Conservation (phyloP, 1,140 invertebrate genomes). For the Drosophila tsacasi region DNA sequence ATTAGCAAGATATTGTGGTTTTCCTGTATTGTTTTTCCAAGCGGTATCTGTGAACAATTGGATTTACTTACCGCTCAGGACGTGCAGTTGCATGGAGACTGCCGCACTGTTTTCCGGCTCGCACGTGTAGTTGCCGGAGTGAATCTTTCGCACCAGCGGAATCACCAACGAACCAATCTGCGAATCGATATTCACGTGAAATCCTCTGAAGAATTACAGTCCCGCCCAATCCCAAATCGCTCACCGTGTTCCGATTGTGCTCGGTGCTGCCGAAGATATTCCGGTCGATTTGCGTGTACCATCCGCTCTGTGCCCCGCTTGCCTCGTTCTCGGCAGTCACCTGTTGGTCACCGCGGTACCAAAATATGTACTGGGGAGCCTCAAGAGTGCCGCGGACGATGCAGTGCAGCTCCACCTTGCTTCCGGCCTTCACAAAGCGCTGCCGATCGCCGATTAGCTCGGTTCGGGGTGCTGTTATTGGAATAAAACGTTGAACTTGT, state of each 20-base stretch:
- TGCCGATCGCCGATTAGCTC: conserved; percentile 87
- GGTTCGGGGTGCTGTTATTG: conserved; percentile 86
- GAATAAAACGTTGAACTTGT: neutral
- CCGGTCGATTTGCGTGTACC: conserved; percentile 76
- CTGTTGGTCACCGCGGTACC: conserved; percentile 89
- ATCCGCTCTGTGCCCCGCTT: conserved; percentile 38
- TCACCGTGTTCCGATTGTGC: conserved; percentile 69
- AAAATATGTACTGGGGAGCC: conserved; percentile 87
- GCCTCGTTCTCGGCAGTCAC: conserved; percentile 69
- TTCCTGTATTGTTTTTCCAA: neutral
- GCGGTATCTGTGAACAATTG: neutral
- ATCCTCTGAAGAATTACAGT: neutral
- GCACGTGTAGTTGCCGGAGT: conserved; percentile 79
- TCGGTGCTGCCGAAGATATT: conserved; percentile 76
- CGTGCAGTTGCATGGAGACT: conserved; percentile 74
- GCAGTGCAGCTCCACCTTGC: conserved; percentile 87
- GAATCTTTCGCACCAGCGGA: conserved; percentile 86
- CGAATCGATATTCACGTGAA: neutral
- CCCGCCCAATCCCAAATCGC: neutral
- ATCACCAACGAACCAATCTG: conserved; percentile 87
- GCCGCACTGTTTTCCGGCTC: conserved; percentile 74
- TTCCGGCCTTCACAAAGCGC: conserved; percentile 87
- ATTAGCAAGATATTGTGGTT: neutral
- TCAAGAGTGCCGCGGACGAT: conserved; percentile 87
- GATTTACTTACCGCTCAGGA: conserved; percentile 71